Evolutionary conservation across 2,888 invertebrate genomes (phyloP).

Genomic region (Pammene aurita): DNA sequence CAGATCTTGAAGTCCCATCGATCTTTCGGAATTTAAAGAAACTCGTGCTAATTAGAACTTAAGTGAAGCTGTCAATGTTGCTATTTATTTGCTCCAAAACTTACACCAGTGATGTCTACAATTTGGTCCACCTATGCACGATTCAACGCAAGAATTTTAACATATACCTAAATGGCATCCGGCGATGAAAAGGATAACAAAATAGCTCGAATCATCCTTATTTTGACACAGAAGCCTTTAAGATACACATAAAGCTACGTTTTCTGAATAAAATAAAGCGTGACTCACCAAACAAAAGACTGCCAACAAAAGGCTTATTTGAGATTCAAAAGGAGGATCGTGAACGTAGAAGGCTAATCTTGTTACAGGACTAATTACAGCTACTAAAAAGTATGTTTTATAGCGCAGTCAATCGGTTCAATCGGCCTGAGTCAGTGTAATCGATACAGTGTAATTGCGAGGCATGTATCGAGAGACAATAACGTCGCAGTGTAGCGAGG

Average conservation of each 20-base stretch:
- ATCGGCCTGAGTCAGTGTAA: slow-evolving; percentile 77
- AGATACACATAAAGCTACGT: slow-evolving; percentile 53
- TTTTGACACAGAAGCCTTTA: slow-evolving; percentile 66
- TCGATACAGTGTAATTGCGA: slow-evolving; percentile 79
- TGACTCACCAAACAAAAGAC: slow-evolving; percentile 57
- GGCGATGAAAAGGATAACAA: slow-evolving; percentile 19
- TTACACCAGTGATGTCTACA: no score
- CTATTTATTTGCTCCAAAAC: background rate
- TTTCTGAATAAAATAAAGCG: slow-evolving; percentile 63
- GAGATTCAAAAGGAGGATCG: slow-evolving; percentile 57
- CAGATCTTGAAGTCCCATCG: no score
- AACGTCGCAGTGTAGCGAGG: slow-evolving; percentile 59
- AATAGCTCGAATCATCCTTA: slow-evolving; percentile 44
- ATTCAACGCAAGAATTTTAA: background rate
- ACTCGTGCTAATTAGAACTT: background rate
- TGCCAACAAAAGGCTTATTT: slow-evolving; percentile 37
- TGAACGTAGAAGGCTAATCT: slow-evolving; percentile 55
- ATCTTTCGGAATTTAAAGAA: background rate
- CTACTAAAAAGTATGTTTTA: slow-evolving; percentile 76
- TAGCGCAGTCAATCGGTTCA: slow-evolving; percentile 71
- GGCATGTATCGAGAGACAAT: slow-evolving; percentile 78
- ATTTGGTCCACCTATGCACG: background rate
- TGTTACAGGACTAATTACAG: slow-evolving; percentile 71
- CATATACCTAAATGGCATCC: slow-evolving; percentile 13
- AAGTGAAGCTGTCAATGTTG: no score